phyloP scores from a whole-genome alignment of 2,888 invertebrate species.

The Drosophila meridionalis region DNA sequence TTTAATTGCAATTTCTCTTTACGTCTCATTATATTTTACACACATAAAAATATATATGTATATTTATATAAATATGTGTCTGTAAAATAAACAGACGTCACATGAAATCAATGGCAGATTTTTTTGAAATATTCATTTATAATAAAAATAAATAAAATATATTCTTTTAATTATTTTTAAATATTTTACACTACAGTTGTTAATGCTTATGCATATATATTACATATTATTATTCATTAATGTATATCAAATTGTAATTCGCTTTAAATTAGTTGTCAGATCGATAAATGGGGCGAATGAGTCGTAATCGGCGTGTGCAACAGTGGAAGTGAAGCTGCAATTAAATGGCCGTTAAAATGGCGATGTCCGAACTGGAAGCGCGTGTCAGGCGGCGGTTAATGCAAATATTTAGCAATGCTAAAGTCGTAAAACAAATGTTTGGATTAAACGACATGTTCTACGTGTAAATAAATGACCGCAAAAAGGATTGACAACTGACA shows the following conservation, averaged over 20 bases:
- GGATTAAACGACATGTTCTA: conserved; percentile 19
- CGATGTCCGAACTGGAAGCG: neutral
- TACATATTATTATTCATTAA: neutral
- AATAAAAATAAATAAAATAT: neutral
- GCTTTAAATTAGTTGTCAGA: conserved; percentile 1
- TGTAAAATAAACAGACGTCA: neutral
- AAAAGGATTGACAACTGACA: conserved; percentile 31
- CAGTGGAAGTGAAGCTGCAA: neutral
- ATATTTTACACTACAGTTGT: neutral
- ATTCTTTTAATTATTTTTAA: neutral
- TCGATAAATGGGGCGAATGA: neutral
- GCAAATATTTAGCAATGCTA: conserved; percentile 26
- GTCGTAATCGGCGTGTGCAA: neutral
- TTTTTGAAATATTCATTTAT: neutral
- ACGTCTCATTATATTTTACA: too few species aligned
- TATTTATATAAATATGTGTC: neutral
- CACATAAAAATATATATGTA: too few species aligned
- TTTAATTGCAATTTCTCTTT: too few species aligned
- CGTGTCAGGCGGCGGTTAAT: conserved; percentile 25
- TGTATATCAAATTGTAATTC: neutral
- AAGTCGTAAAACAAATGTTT: conserved; percentile 19
- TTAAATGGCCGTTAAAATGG: neutral
- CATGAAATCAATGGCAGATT: neutral
- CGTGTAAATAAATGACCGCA: conserved; percentile 29
- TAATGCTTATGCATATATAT: neutral